phyloP scores from a whole-genome alignment of 2,888 invertebrate genomes.

The Pammene aurita region DNA sequence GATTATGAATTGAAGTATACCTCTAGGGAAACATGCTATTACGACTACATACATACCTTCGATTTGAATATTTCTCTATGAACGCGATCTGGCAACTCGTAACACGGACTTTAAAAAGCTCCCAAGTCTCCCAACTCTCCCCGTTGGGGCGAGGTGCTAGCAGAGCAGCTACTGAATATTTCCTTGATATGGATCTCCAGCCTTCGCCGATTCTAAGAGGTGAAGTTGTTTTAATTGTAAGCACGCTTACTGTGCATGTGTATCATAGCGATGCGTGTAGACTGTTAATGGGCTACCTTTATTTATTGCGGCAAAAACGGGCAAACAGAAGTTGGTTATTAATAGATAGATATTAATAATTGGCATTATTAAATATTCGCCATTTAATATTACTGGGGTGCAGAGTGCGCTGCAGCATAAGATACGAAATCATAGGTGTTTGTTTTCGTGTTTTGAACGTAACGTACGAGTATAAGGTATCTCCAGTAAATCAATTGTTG shows the following conservation, averaged over 20 bases:
- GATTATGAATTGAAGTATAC: no score
- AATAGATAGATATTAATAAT: conserved; percentile 23
- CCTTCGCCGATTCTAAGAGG: conserved; percentile 8
- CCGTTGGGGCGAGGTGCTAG: neutral
- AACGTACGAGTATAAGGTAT: no score
- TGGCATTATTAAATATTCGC: neutral
- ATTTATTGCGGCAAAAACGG: conserved; percentile 28
- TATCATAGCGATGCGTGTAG: conserved; percentile 24
- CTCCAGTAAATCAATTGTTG: no score
- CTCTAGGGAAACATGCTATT: no score
- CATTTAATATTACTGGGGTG: neutral
- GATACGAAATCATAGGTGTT: no score
- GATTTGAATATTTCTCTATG: no score
- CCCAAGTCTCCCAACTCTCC: neutral
- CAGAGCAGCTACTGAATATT: conserved; percentile 6
- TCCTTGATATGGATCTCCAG: conserved; percentile 1
- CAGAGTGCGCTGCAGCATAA: no score
- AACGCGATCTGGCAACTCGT: neutral
- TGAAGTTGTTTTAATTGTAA: conserved; percentile 12
- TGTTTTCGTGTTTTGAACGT: no score
- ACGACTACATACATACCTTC: no score
- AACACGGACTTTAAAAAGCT: neutral
- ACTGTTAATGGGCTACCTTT: conserved; percentile 18
- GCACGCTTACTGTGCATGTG: conserved; percentile 3
- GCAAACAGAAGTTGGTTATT: conserved; percentile 17